A percentile compares a stretch with the other conserved stretches of the same genome.
Conservation (phyloP, 2,797 vertebrate species). For the Siniperca obscura region DNA sequence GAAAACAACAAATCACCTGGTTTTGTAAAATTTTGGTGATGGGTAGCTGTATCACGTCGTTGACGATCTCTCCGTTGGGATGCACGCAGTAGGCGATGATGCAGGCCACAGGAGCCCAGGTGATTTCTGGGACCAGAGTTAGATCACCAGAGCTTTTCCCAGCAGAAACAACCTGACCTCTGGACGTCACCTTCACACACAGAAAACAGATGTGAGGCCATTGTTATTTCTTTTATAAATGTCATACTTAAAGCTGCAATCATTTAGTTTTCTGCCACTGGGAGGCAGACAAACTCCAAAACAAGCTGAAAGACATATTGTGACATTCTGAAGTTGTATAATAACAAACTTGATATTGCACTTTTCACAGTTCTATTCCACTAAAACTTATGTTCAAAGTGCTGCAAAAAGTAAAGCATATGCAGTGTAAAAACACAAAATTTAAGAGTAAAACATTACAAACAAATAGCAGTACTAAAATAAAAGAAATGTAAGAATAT, state of each 20-base stretch:
- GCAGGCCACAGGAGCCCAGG: slow-evolving; percentile 88
- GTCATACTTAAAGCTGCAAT: neutral
- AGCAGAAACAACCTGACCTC: slow-evolving; percentile 84
- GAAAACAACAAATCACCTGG: slow-evolving; percentile 55
- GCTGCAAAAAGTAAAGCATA: neutral
- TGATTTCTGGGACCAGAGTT: slow-evolving; percentile 84
- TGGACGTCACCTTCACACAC: slow-evolving; percentile 86
- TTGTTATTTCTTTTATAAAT: neutral
- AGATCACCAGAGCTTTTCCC: slow-evolving; percentile 81
- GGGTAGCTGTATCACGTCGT: slow-evolving; percentile 76
- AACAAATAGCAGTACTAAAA: neutral
- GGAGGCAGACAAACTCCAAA: neutral
- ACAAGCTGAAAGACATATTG: neutral
- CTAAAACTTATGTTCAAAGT: neutral
- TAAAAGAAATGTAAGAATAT: neutral
- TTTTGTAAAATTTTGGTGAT: slow-evolving; percentile 66
- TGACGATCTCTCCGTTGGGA: slow-evolving; percentile 87
- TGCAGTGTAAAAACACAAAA: neutral
- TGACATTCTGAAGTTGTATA: neutral
- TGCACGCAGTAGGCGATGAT: slow-evolving; percentile 88
- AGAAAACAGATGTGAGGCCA: neutral
- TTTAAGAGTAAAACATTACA: neutral
- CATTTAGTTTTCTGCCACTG: neutral
- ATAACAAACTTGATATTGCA: neutral
- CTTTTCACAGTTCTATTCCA: neutral